Base-by-base conservation (phyloP, 1,140 invertebrate species). In the Streblospio benedicti region DNA sequence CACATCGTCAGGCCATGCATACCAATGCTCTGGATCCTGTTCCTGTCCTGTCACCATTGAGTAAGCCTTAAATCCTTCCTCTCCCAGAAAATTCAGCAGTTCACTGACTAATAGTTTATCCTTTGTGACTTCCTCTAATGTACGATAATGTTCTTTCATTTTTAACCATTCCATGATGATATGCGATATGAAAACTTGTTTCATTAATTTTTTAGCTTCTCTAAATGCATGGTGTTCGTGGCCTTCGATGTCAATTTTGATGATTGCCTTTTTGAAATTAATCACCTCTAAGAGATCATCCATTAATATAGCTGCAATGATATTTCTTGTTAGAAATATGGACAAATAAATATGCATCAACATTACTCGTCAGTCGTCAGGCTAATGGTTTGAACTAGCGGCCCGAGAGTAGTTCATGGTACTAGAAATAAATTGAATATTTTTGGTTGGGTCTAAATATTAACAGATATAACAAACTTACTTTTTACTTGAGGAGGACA, bases 131-230 rank as follows among this genome's bases (percentile, higher is more conserved):
- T 58, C 30, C 1, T 33, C 25, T 9, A 57, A 32, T 30, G 31
- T 50, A 30, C 45, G 44, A 41, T 57, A 57, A 57, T 58, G 57
- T 28, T 50, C 16, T 27, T 55, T 38, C 35, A 62, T 14, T 18
- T 51, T 57, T 16, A 32, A n/a, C 66, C 66, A 67, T 57, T 66
- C 66, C 66, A 67, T 67, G 57, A 67, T 58, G 31, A 67, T 67
- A 59, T 64, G 63, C 20, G 62, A 53, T 18, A 67, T 57, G 18
- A 57, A 47, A 27, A 64, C 47, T 2, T 33, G 27, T 20, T 54
- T 44, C 20, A 67, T 57, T 30, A 67, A 38, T 28, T 45, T 49
- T n/a, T 45, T 44, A 20, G 31, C 32, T 30, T 27, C 12, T 6
- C 23, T 28, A 23, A 67, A 47, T 14, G 62, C 62, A 20, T 49